These are phyloP conservation scores for Anagrus nilaparvatae DNA, from an alignment of 1,140 invertebrate genomes.

Conservation along the genomic window DNA sequence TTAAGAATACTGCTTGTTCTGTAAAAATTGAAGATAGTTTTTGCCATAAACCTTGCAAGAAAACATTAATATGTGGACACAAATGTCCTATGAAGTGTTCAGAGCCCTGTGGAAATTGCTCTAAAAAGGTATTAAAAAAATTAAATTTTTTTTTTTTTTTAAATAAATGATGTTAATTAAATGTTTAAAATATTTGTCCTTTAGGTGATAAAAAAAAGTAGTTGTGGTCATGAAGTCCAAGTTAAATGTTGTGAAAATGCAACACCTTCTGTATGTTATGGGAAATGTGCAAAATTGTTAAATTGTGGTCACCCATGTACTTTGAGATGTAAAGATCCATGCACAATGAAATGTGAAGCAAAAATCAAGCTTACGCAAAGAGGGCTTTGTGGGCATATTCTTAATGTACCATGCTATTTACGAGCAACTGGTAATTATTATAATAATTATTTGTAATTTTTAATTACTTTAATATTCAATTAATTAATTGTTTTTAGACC, in stretches of 20 bases:
- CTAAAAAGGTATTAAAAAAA: not conserved
- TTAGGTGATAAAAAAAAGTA: not conserved
- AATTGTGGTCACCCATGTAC: not conserved
- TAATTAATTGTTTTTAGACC: too few relatives aligned
- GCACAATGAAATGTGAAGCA: not conserved
- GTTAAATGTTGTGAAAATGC: conserved; percentile 5
- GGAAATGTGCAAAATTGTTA: not conserved
- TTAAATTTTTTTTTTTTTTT: not conserved
- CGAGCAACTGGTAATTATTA: conserved; percentile 1
- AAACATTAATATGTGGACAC: not conserved
- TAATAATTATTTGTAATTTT: too few relatives aligned
- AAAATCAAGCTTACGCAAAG: not conserved
- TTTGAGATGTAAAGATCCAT: conserved; percentile 1
- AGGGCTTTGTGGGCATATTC: not conserved
- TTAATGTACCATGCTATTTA: conserved; percentile 2
- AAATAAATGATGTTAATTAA: not conserved
- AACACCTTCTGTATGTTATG: not conserved
- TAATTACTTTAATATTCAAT: not conserved
- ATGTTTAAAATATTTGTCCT: not conserved
- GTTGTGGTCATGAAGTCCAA: conserved; percentile 2
- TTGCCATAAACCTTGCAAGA: not conserved
- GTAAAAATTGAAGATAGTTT: conserved; percentile 1
- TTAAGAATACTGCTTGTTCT: not conserved
- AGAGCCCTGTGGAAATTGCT: not conserved
- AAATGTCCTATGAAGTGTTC: not conserved